These are phyloP conservation scores for Gasterosteus aculeatus DNA, from an alignment of 2,113 vertebrate species.

Conservation along the genomic window DNA sequence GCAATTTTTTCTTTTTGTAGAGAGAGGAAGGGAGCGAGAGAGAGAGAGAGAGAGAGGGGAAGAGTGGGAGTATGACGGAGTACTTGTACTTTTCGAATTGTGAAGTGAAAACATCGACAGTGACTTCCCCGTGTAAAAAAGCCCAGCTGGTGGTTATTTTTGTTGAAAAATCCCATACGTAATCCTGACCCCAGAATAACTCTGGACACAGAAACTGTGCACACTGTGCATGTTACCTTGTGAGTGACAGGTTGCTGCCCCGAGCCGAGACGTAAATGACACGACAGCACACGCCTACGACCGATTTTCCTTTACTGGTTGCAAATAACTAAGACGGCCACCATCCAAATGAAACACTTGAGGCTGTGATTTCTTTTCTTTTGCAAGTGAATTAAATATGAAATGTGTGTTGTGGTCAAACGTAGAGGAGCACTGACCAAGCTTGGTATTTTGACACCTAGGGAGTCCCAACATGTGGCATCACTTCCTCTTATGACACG, in stretches of 20 bases:
- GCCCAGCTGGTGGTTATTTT: conserved; percentile 5
- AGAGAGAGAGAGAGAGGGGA: neutral
- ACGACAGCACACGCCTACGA: no score
- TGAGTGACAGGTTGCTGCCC: neutral
- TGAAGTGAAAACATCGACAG: conserved; percentile 46
- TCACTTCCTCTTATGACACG: neutral
- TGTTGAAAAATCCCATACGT: neutral
- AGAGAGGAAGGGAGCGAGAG: neutral
- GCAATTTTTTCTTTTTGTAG: neutral
- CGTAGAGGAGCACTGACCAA: neutral
- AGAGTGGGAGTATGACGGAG: neutral
- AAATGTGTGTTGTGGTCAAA: no score
- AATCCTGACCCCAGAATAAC: conserved; percentile 49
- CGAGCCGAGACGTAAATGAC: neutral
- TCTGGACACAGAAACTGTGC: neutral
- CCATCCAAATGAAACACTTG: neutral
- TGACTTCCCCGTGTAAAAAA: conserved; percentile 49
- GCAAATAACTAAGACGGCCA: neutral
- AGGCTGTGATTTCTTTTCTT: neutral
- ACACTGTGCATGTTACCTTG: neutral
- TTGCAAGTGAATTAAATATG: neutral
- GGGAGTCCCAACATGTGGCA: neutral
- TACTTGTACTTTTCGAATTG: neutral
- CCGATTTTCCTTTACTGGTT: neutral
- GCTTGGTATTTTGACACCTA: neutral